Evolutionary conservation across 2,797 vertebrate genomes (phyloP).

Genomic region (Alouatta caraya): DNA sequence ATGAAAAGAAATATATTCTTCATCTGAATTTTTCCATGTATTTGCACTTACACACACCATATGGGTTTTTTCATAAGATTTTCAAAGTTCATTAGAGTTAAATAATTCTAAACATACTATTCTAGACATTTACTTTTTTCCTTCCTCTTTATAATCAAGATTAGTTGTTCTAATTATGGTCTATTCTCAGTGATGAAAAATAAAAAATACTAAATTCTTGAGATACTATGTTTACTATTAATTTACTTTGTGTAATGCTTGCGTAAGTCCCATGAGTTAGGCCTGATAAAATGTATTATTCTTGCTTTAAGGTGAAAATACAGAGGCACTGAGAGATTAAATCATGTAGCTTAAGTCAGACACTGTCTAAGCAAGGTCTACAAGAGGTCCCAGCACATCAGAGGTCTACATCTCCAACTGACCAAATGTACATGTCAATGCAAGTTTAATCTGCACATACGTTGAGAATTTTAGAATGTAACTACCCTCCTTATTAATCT

Average conservation of each 20-base stretch:
- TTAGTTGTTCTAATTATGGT: neutral
- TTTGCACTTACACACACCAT: conserved; percentile 12
- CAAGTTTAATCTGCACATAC: neutral
- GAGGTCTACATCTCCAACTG: neutral
- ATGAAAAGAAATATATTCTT: conserved; percentile 74
- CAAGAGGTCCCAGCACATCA: neutral
- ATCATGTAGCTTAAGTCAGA: neutral
- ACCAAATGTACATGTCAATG: neutral
- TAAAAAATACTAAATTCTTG: neutral
- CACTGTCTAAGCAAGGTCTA: neutral
- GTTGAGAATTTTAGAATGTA: neutral
- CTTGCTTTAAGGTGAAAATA: neutral
- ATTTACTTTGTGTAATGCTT: neutral
- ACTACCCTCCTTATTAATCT: neutral
- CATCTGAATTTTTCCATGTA: conserved; percentile 43
- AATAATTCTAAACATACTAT: conserved; percentile 44
- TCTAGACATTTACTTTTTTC: neutral
- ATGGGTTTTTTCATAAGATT: conserved; percentile 48
- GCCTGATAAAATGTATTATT: neutral
- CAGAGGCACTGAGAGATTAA: neutral
- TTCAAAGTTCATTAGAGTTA: conserved; percentile 52
- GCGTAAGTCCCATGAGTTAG: neutral
- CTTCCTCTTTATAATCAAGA: neutral
- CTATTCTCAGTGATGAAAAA: neutral
- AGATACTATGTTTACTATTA: neutral